Conservation (phyloP, 2,113 vertebrate genomes). For the Coracopsis vasa region DNA sequence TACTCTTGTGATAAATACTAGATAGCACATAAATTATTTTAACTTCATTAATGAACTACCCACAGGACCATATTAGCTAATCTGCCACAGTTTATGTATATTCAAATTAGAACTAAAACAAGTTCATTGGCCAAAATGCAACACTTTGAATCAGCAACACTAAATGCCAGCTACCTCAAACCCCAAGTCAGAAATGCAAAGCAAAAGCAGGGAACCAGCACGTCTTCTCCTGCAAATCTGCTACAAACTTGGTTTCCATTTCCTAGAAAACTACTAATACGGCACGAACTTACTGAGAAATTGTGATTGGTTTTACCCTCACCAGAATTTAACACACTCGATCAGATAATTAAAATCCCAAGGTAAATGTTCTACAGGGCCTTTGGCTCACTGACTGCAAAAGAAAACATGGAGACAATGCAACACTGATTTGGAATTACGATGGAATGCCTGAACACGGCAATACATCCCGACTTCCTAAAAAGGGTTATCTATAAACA, state of each 20-base stretch:
- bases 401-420: conserved; percentile 3
- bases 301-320: conserved; percentile 7
- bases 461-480: conserved; percentile 1
- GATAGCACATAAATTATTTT: background rate
- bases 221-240: background rate
- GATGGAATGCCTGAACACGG: conserved; percentile 12
- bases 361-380: conserved; percentile 23
- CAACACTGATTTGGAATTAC: conserved; percentile 47
- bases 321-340: conserved; percentile 46
- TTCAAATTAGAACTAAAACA: background rate
- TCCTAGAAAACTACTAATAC: background rate
- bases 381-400: conserved; percentile 26
- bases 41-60: background rate
- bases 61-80: background rate
- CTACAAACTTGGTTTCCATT: background rate
- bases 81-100: background rate
- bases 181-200: background rate
- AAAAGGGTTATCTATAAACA: conserved; percentile 56
- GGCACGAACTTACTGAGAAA: background rate
- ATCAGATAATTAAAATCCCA: conserved; percentile 66
- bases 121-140: background rate
- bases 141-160: background rate
- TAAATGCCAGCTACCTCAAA: background rate
- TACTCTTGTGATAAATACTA: background rate
- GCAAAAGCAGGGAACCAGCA: background rate